Percentiles rank a stretch among this genome's conserved stretches.
Evolutionary conservation across 2,888 invertebrate species (phyloP).

Genomic region (Drosophila mulleri): DNA sequence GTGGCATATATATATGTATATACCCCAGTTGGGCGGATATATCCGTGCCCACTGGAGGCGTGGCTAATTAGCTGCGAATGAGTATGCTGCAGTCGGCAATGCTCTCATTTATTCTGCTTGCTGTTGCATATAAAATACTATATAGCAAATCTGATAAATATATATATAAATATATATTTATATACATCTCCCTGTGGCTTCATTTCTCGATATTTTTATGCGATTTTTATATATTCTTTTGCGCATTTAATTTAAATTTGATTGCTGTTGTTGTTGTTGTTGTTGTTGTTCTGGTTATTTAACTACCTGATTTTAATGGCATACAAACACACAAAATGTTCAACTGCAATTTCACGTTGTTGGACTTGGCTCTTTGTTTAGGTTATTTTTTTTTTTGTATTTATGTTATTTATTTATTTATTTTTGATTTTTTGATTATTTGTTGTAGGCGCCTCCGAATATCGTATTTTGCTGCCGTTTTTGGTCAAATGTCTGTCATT

Average conservation of each 20-base stretch:
- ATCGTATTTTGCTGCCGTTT: constrained; percentile 54
- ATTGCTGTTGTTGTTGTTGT: constrained; percentile 25
- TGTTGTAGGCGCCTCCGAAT: constrained; percentile 54
- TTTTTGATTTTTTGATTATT: constrained; percentile 1
- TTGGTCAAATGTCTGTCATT: constrained; percentile 68
- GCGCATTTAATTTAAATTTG: constrained; percentile 65
- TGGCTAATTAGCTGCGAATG: too few relatives aligned
- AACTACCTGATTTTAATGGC: constrained; percentile 68
- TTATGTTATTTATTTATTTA: constrained; percentile 1
- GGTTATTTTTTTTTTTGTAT: constrained; percentile 6
- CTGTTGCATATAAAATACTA: constrained; percentile 5
- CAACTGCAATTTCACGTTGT: constrained; percentile 42
- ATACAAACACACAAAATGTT: constrained; percentile 43
- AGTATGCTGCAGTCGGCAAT: too few relatives aligned
- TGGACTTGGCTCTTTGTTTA: constrained; percentile 24
- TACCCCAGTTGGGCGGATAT: too few relatives aligned
- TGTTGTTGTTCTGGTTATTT: constrained; percentile 45
- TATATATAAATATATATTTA: not conserved
- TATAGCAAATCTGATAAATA: not conserved
- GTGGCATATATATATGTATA: too few relatives aligned
- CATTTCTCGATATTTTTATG: constrained; percentile 41
- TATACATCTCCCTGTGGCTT: not conserved
- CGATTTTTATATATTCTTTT: constrained; percentile 65
- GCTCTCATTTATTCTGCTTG: constrained; percentile 2
- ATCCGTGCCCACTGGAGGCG: too few relatives aligned